A percentile compares a stretch with the other conserved stretches of the same genome.
Conservation (phyloP, 2,113 vertebrate species). For the Tapirus terrestris region DNA sequence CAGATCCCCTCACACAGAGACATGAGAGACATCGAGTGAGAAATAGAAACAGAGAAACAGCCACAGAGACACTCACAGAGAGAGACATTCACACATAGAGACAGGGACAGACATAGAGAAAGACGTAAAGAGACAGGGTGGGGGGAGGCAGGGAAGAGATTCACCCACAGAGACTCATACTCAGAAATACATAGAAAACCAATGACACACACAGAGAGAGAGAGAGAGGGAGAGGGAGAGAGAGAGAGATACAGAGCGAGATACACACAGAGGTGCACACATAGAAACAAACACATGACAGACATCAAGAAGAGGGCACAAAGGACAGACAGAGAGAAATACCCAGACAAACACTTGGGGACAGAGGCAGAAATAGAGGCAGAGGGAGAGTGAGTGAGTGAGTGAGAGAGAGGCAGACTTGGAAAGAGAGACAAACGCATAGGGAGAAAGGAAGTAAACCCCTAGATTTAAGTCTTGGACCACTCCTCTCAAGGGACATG, state of each 20-base stretch:
- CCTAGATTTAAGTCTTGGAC: background rate
- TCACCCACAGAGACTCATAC: background rate
- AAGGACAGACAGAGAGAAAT: background rate
- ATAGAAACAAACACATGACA: accelerated
- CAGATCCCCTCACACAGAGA: background rate
- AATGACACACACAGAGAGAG: background rate
- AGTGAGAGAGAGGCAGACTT: background rate
- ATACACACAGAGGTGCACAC: background rate
- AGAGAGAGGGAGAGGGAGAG: background rate
- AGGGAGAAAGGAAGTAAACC: background rate
- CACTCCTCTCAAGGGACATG: accelerated
- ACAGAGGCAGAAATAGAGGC: background rate
- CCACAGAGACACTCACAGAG: background rate
- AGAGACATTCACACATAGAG: background rate
- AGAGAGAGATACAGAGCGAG: background rate
- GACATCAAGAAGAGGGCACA: background rate
- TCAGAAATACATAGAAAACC: background rate
- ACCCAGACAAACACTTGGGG: background rate
- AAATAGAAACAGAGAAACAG: background rate
- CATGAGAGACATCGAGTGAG: background rate
- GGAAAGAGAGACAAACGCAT: background rate
- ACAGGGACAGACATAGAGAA: background rate
- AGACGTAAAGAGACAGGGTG: background rate
- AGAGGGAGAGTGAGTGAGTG: too few relatives aligned
- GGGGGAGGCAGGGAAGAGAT: too few relatives aligned